Base-by-base conservation (phyloP, 2,113 vertebrate genomes). In the Microcebus murinus region DNA sequence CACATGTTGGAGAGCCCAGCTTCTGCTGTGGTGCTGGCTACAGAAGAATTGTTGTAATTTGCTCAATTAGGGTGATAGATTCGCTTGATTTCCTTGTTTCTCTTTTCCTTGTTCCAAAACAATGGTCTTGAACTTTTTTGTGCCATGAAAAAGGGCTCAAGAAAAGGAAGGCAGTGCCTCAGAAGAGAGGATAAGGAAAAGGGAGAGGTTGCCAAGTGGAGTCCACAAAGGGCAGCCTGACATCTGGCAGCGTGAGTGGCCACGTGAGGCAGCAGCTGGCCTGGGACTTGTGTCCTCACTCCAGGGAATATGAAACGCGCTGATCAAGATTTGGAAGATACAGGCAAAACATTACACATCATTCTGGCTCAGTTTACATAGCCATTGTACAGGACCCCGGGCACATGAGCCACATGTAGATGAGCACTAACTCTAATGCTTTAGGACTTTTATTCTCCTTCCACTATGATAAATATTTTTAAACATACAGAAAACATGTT, bases 1-100 rank as follows among this genome's bases (percentile, higher is more conserved):
- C 14, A 6, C 81, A 17, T 61, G 48, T 36, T 77, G 4, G 27
- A 50, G 34, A 95, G 70, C 27, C 57, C n/a, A 36, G 67, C 23
- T 65, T 85, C 85, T 87, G 88, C 91, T 93, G 65, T 34, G 65
- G 39, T 67, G 50, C 63, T 83, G 83, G 59, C 79, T 94, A 27
- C 79, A 89, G 45, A 96, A 83, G 48, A 90, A 93, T 84, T 91
- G 88, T 91, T 95, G 89, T 92, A 67, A 95, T 96, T 96, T 91
- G 67, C 48, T 95, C 91, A 90, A 20, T 92, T 96, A 70, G 48
- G 48, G 23, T 87, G 48, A 96, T 84, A 36, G 10, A 59, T 92
- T 83, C 67, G 65, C 87, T 94, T 96, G 45, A 71, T 93, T 84
- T 92, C 36, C 48, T 89, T 88, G 31, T 91, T 96, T 82, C 80